Evolutionary conservation across 2,888 invertebrate species (phyloP), one percentile per base, ranked within the genome.

Genomic region (Dryobotodes eremita): DNA sequence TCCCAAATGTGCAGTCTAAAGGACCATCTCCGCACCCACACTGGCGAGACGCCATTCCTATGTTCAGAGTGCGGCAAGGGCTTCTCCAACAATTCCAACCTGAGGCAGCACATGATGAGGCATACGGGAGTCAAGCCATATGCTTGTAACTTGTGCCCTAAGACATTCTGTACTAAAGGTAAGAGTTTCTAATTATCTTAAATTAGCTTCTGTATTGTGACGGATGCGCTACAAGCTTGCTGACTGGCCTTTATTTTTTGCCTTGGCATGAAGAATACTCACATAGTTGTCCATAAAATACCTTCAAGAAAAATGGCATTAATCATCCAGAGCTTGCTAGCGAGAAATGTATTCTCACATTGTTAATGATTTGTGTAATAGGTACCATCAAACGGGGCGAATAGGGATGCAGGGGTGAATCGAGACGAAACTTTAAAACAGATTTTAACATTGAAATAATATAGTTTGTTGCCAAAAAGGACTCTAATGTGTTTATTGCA

Each of bases 31-130:
- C 94, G 97, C 0, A 97, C 95, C 0, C 97, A 97, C 88, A 97
- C 97, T 0, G 97, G 97, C 0, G 97, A 97, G 88, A 96, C 97
- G 0, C 97, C 97, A 0, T 97, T 92, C 88, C 91, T 97, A 8
- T 97, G 97, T 87, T 96, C 97, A 0, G 92, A 97, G 86, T 97
- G 97, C 70, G 97, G 97, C 0, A 97, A 97, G 78, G 95, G 97
- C 1, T 97, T 97, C 86, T 94, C 95, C 11, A 97, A 97, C 88
- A 94, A 95, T 64, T 97, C 97, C 71, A 97, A 97, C 85, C 91
- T 97, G 31, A 94, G 97, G 0, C 97, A 97, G 82, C 97, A 97
- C 86, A 94, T 97, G 92, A 90, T 97, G 80, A 93, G 97, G 0
- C 97, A 97, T 80, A 94, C 96, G 0, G 97, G 97, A 0, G 84